These are phyloP conservation scores for Cantharis nigra DNA, from an alignment of 2,888 invertebrate genomes.

Conservation along the genomic window DNA sequence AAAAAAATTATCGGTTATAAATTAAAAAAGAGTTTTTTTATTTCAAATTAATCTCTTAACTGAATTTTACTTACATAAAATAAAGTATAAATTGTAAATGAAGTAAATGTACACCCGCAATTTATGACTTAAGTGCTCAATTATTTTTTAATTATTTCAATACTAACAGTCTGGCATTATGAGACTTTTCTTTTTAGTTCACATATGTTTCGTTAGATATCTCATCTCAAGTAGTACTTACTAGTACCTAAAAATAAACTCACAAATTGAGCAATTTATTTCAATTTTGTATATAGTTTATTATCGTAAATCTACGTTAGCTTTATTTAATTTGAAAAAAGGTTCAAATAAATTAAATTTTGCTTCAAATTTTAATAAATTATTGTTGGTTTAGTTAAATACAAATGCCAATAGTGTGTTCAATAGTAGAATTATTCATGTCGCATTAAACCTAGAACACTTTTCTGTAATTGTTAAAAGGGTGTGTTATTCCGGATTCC, in stretches of 20 bases:
- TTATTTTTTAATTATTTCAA: background rate
- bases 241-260: slow-evolving; percentile 13
- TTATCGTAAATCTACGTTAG: background rate
- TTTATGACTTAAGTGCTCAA: background rate
- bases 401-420: slow-evolving; percentile 11
- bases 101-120: background rate
- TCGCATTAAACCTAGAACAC: slow-evolving; percentile 15
- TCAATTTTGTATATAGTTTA: background rate
- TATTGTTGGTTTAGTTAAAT: background rate
- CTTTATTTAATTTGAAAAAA: background rate
- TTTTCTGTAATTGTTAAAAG: slow-evolving; percentile 23
- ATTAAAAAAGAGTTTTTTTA: too few relatives aligned
- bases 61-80: background rate
- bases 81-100: background rate
- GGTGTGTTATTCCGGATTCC: slow-evolving; percentile 27
- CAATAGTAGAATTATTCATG: slow-evolving; percentile 13
- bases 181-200: background rate
- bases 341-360: background rate
- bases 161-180: background rate
- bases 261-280: slow-evolving; percentile 15
- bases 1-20: too few relatives aligned
- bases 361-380: background rate
- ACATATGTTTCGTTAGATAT: background rate
- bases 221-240: background rate
- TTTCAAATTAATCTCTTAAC: too few relatives aligned